phyloP scores from a whole-genome alignment of 1,140 invertebrate genomes.

The Lanistes nyassanus region DNA sequence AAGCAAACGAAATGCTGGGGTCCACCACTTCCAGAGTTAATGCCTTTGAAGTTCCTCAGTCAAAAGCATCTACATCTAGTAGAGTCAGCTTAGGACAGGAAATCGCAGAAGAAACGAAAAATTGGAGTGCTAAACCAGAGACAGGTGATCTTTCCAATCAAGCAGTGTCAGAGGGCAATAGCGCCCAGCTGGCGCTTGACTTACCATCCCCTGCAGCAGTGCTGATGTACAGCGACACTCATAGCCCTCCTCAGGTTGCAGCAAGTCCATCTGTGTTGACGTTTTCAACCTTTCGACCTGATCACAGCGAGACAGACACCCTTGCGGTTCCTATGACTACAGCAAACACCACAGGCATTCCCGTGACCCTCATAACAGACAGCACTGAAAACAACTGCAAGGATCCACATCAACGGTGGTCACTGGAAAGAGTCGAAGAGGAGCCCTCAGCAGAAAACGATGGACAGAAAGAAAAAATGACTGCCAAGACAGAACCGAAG shows the following conservation, averaged over 20 bases:
- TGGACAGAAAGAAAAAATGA: background rate
- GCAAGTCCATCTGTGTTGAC: conserved; percentile 24
- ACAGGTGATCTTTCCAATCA: background rate
- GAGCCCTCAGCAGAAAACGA: background rate
- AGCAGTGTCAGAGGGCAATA: too few species aligned
- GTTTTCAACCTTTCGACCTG: conserved; percentile 42
- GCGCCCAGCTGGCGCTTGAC: conserved; percentile 36
- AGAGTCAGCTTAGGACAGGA: too few species aligned
- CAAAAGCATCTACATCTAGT: too few species aligned
- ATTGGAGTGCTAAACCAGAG: background rate
- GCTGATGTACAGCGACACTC: conserved; percentile 40
- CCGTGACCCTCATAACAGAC: background rate
- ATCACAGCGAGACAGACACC: conserved; percentile 25
- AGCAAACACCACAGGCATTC: background rate
- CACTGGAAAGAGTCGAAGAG: conserved; percentile 32
- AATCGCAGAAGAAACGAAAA: background rate
- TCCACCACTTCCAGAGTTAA: too few species aligned
- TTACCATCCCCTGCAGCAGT: conserved; percentile 50
- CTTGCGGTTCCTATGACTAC: background rate
- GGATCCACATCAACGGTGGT: conserved; percentile 24
- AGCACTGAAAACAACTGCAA: background rate
- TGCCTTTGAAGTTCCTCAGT: background rate
- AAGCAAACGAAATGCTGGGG: too few species aligned
- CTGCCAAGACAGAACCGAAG: conserved; percentile 33
- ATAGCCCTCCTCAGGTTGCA: conserved; percentile 31